These are phyloP conservation scores for Drosophila teissieri DNA, from an alignment of 1,140 invertebrate species.

Conservation along the genomic window DNA sequence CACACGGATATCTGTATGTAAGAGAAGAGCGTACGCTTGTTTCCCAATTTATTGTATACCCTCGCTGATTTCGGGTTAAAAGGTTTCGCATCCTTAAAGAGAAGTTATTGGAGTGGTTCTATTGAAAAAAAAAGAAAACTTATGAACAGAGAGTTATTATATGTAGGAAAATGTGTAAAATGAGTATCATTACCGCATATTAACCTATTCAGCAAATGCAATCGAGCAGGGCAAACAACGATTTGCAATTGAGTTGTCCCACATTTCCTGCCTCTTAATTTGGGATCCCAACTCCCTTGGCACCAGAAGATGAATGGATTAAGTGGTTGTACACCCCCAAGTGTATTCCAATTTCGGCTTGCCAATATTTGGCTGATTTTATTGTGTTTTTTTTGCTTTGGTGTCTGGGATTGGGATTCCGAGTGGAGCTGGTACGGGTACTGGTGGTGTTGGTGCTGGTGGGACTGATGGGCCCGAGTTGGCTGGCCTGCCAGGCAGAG, in stretches of 20 bases:
- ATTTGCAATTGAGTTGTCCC: not conserved
- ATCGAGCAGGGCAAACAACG: not conserved
- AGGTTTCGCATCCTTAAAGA: not conserved
- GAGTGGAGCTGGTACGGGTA: not conserved
- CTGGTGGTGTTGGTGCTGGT: too few relatives aligned
- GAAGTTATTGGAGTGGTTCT: too few relatives aligned
- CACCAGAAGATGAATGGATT: not conserved
- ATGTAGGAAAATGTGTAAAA: not conserved
- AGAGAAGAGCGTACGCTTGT: not conserved
- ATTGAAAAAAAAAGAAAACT: too few relatives aligned
- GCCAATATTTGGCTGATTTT: not conserved
- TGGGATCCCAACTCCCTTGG: too few relatives aligned
- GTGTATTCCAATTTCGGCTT: conserved; percentile 15
- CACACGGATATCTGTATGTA: conserved; percentile 11
- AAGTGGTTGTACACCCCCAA: not conserved
- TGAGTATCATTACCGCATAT: not conserved
- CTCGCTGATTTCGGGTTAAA: not conserved
- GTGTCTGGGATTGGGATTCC: not conserved
- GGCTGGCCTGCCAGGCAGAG: conserved; percentile 4
- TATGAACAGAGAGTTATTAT: too few relatives aligned
- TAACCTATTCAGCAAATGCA: not conserved
- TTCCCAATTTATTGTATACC: conserved; percentile 24
- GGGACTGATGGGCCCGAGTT: conserved; percentile 17
- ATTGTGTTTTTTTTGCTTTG: not conserved
- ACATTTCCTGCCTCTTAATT: not conserved